Base-by-base conservation (phyloP, 1,140 invertebrate species). In the Platyscapa corneri region DNA sequence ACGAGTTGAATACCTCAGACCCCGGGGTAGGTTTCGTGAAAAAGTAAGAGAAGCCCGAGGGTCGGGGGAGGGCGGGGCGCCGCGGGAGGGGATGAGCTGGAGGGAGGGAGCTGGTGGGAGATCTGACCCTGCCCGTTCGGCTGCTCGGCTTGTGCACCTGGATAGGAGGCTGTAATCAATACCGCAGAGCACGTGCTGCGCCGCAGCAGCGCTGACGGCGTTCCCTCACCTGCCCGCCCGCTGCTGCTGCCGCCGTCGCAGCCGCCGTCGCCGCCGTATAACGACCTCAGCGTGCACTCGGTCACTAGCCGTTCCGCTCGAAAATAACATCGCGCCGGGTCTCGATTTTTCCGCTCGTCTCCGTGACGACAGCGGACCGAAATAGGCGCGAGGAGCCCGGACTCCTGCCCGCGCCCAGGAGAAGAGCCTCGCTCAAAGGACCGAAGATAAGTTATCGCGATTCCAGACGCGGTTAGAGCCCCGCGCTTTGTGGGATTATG, bases 141-240 rank as follows among this genome's bases (percentile, higher is more conserved):
- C 32, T 77, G 39, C 8, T 16, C 56, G 3, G 23, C 20, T 53
- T n/a, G 77, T n/a, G 67, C 49, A 84, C 83, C 76, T 84, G 77
- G 77, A 72, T 56, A 53, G 76, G 77, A 56, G 76, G 83, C 32
- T 84, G 83, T 84, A 84, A 84, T 84, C 83, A 84, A 84, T 84
- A 84, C 83, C 83, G 76, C 67, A 53, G 46, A 78, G 64, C 60
- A 53, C 56, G 64, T 64, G 75, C 64, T 70, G 75, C 30, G 75
- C 42, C 75, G 49, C 46, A 37, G 56, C 64, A 46, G 64, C 80
- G 79, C 42, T 46, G 30, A 16, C 23, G 20, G 30, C 53, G 42
- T 32, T 53, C 81, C 23, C 34, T 46, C 42, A 32, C 70, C 8
- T 27, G 53, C 67, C 27, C 67, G 20, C 30, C n/a, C 32, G 27